Evolutionary conservation across 2,888 invertebrate species (phyloP).

Genomic region (Pachymerium ferrugineum): DNA sequence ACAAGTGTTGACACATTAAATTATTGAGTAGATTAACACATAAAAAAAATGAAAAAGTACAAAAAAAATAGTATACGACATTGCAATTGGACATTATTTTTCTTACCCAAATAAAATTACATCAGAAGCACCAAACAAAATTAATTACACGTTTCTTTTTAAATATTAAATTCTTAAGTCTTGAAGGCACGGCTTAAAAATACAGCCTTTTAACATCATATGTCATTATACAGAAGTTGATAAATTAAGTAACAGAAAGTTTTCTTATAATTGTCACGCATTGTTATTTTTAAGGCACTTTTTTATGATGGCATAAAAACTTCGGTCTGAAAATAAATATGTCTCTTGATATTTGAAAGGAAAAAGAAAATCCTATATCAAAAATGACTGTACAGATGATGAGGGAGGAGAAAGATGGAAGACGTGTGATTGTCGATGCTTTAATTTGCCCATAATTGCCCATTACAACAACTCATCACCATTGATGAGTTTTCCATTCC

Average conservation of each 20-base stretch:
- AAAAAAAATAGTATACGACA: background rate
- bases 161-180: too few species aligned
- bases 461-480: slow-evolving; percentile 34
- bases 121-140: too few species aligned
- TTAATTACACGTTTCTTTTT: too few species aligned
- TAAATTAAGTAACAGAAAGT: too few species aligned
- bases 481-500: slow-evolving; percentile 34
- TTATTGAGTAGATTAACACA: background rate
- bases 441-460: background rate
- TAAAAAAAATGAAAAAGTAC: background rate
- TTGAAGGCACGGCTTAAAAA: too few species aligned
- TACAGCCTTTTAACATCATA: too few species aligned
- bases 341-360: background rate
- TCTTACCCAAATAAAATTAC: too few species aligned
- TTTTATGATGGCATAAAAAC: background rate
- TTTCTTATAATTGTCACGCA: background rate
- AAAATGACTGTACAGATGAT: slow-evolving; percentile 13
- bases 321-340: background rate
- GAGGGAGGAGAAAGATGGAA: background rate
- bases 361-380: background rate
- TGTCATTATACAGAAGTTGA: too few species aligned
- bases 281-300: background rate
- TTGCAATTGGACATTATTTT: background rate
- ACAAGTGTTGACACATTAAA: too few species aligned
- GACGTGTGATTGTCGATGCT: background rate